Conservation (phyloP, 2,797 vertebrate species). For the Chelonia mydas region DNA sequence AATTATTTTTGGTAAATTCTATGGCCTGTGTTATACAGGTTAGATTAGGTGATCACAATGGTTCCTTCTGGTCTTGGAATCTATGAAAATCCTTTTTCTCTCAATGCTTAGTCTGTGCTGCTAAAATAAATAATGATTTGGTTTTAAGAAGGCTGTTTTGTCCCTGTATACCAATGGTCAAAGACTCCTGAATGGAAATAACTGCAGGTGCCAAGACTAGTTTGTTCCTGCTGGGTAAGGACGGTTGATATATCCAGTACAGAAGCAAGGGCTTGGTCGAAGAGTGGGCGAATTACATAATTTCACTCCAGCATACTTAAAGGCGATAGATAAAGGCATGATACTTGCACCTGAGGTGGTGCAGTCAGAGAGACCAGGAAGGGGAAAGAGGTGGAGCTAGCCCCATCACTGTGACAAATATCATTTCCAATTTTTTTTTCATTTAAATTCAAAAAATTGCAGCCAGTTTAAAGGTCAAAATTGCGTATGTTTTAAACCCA, state of each 20-base stretch:
- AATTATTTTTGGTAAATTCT: no score
- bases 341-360: background rate
- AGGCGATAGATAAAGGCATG: background rate
- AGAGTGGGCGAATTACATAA: background rate
- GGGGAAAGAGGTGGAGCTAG: background rate
- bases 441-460: background rate
- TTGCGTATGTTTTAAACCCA: background rate
- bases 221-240: background rate
- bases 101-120: background rate
- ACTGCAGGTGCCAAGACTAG: background rate
- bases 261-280: background rate
- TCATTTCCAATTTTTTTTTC: background rate
- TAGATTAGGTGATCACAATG: no score
- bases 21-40: no score
- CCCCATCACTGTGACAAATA: background rate
- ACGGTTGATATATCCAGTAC: background rate
- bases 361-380: background rate
- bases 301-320: background rate
- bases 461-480: background rate
- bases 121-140: background rate
- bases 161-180: background rate
- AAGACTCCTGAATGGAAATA: background rate
- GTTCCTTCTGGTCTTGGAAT: no score
- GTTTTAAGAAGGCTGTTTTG: background rate
- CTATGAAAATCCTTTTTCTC: background rate